A percentile compares a stretch with the other conserved stretches of the same genome.
Evolutionary conservation across 2,113 vertebrate species (phyloP).

Genomic region (Oryzias melastigma): DNA sequence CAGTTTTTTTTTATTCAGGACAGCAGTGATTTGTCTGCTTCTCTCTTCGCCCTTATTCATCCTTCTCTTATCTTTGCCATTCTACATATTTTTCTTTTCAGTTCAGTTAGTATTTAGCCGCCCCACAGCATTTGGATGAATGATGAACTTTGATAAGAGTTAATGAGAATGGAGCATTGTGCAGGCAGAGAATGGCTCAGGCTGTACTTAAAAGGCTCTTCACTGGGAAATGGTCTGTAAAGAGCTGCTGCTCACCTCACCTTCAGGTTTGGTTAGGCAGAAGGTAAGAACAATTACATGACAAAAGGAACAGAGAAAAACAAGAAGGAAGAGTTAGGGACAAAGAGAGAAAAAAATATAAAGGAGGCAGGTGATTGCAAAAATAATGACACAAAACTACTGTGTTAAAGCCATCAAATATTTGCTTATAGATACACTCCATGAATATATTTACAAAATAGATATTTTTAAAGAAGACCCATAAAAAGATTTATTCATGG

Average conservation of each 20-base stretch:
- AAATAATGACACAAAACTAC: conserved; percentile 32
- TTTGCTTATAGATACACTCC: too few relatives aligned
- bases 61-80: conserved; percentile 47
- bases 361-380: too few relatives aligned
- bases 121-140: conserved; percentile 74
- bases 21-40: conserved; percentile 53
- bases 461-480: too few relatives aligned
- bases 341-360: not conserved
- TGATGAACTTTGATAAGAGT: conserved; percentile 83
- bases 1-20: conserved; percentile 42
- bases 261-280: conserved; percentile 33
- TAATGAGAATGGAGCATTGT: conserved; percentile 80
- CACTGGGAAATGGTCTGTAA: conserved; percentile 68
- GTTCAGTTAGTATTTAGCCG: conserved; percentile 55
- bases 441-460: too few relatives aligned
- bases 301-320: conserved; percentile 11
- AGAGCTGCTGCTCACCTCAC: conserved; percentile 44
- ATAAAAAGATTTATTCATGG: too few relatives aligned
- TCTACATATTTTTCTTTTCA: conserved; percentile 58
- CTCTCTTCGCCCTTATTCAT: conserved; percentile 61
- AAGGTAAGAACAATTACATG: conserved; percentile 17
- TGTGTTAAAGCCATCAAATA: conserved; percentile 7
- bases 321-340: conserved; percentile 9
- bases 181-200: conserved; percentile 64
- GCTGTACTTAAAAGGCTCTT: conserved; percentile 68